These are phyloP conservation scores for Stegana nigrithorax DNA, from an alignment of 2,888 invertebrate species.

Conservation along the genomic window DNA sequence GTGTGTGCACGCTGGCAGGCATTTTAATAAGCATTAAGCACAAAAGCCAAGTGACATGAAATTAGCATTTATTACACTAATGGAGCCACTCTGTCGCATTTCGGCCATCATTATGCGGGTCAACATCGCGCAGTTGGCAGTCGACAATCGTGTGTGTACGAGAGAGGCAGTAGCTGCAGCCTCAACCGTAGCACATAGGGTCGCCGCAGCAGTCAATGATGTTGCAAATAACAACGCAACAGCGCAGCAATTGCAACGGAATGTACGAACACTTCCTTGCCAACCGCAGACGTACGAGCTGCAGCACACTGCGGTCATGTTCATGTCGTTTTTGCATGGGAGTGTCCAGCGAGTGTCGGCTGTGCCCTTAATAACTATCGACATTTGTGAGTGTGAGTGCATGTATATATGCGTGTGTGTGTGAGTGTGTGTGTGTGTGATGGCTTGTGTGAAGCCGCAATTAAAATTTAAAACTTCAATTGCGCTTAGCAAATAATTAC, in stretches of 20 bases:
- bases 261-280: neutral
- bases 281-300: neutral
- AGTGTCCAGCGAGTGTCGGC: neutral
- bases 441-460: constrained; percentile 11
- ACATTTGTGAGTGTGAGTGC: neutral
- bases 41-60: constrained; percentile 9
- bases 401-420: neutral
- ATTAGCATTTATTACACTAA: constrained; percentile 14
- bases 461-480: constrained; percentile 28
- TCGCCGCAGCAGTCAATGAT: too few relatives aligned
- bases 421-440: neutral
- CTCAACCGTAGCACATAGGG: too few relatives aligned
- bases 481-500: constrained; percentile 16
- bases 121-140: too few relatives aligned
- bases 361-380: neutral
- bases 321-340: neutral
- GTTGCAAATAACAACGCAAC: neutral
- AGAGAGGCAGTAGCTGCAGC: too few relatives aligned
- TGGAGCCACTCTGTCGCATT: neutral
- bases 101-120: neutral
- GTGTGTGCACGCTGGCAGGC: neutral
- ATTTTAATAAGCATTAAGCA: neutral
- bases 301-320: neutral
- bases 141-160: too few relatives aligned
- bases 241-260: neutral